Evolutionary conservation across 2,888 invertebrate genomes (phyloP), one percentile per base, ranked within the genome.

Genomic region (Hyles lineata): DNA sequence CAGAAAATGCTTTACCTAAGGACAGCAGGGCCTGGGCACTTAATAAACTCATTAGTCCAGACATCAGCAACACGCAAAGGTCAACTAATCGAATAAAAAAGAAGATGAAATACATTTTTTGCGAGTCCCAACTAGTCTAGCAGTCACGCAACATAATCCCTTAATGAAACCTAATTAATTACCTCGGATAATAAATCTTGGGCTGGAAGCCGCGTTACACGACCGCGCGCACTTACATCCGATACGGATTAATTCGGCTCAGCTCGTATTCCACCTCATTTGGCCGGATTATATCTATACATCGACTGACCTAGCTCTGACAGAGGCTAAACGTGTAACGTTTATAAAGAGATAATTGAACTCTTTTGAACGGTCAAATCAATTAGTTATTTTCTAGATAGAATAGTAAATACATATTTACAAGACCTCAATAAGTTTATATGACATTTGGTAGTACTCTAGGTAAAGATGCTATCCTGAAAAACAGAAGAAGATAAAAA

Each of bases 221-320:
- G 60, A 25, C 60, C 60, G n/a, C 32, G 19, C 63, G n/a, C n/a
- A n/a, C 63, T 35, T 32, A 63, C 35, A 63, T n/a, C 8, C 63
- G 35, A 32, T 63, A 63, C 35, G n/a, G 63, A 63, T 63, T 63
- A 63, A n/a, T 63, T 63, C 63, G 63, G n/a, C 32, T 19, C n/a
- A n/a, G n/a, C 32, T 63, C n/a, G 35, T 63, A 32, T 63, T 63
- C 63, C 63, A 63, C 63, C 21, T 63, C 32, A 63, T 63, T 63
- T 35, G 63, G 63, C 9, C 32, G 35, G 63, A 63, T 63, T 60
- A 63, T 35, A 63, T 63, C 35, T 63, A 63, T 35, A 63, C 61
- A 29, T 61, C 32, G 63, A 11, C n/a, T 63, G 63, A 63, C 35
- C 63, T 63, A 63, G 35, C 35, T 21, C 32, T 35, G 35, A 19